Conservation (phyloP, 2,113 vertebrate species). For the Mustela lutreola region DNA sequence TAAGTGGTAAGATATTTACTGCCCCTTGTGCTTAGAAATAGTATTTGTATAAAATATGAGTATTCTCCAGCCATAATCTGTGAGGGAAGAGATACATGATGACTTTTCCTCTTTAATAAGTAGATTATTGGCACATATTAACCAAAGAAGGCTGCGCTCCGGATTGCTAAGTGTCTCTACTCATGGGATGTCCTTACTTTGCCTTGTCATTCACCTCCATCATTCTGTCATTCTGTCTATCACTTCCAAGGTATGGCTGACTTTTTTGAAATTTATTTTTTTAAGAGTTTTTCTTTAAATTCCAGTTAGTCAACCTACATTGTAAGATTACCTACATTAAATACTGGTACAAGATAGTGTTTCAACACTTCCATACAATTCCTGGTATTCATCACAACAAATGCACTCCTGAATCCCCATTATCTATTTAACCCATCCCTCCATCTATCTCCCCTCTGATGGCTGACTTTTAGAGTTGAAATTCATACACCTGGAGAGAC, state of each 20-base stretch:
- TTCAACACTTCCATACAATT: not conserved
- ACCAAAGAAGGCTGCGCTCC: not conserved
- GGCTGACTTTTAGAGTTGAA: not conserved
- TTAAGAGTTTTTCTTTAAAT: not conserved
- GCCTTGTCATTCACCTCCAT: not conserved
- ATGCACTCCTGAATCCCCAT: not conserved
- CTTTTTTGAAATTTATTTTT: not conserved
- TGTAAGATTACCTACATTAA: not conserved
- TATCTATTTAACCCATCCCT: not conserved
- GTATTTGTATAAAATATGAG: not conserved
- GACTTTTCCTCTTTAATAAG: not conserved
- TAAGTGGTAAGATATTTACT: not conserved
- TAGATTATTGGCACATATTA: not conserved
- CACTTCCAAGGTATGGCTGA: not conserved
- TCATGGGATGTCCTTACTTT: not conserved
- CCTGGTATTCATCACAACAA: not conserved
- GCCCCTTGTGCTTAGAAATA: not conserved
- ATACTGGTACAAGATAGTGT: not conserved
- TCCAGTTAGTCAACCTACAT: not conserved
- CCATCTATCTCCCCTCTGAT: not conserved
- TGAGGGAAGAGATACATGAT: not conserved
- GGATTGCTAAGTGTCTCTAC: not conserved
- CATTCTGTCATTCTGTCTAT: not conserved
- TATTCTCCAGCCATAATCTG: not conserved
- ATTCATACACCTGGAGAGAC: not conserved